Evolutionary conservation across 2,113 vertebrate species (phyloP).

Genomic region (Xiphophorus maculatus): DNA sequence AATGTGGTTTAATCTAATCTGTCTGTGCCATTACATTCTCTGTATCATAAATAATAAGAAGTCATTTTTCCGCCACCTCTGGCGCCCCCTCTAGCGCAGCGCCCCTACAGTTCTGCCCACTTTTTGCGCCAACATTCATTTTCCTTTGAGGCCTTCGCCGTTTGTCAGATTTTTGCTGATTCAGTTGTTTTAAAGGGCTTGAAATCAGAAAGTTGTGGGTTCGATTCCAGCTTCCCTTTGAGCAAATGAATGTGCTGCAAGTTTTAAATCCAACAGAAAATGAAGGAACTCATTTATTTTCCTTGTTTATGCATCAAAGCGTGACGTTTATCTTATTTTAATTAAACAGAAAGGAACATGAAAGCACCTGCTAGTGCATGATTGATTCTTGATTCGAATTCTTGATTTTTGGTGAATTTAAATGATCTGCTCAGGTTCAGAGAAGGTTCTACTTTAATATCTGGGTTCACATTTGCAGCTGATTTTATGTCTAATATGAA

Average conservation of each 20-base stretch:
- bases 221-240: background rate
- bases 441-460: background rate
- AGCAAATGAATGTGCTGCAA: background rate
- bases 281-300: background rate
- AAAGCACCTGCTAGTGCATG: background rate
- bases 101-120: no score
- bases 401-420: no score
- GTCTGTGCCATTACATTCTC: background rate
- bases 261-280: no score
- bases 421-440: background rate
- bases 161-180: background rate
- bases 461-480: slow-evolving; percentile 1
- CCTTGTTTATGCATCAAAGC: background rate
- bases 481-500: slow-evolving; percentile 8
- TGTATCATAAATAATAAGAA: background rate
- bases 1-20: background rate
- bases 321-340: background rate
- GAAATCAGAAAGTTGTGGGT: background rate
- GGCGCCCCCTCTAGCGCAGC: no score
- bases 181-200: background rate
- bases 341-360: background rate
- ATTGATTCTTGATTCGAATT: background rate
- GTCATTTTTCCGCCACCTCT: no score
- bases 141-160: background rate
- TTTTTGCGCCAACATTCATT: background rate